Conservation (phyloP, 2,888 invertebrate genomes). For the Caenorhabditis sp. region DNA sequence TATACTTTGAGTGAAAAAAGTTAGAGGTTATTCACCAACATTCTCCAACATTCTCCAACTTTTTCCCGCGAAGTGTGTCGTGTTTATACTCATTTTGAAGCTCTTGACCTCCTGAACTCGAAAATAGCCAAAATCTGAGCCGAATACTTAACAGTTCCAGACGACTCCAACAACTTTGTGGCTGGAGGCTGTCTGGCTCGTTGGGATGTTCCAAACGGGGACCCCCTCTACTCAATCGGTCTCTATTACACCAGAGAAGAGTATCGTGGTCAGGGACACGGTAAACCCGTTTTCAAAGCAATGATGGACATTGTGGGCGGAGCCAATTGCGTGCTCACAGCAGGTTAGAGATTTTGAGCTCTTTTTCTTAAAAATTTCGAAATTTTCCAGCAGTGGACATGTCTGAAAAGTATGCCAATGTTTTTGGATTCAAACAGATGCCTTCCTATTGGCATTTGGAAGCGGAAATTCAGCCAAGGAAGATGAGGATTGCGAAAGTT, state of each 20-base stretch:
- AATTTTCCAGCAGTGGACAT: conserved; percentile 49
- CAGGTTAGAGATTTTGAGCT: conserved; percentile 8
- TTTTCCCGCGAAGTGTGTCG: too few relatives aligned
- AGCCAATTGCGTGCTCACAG: conserved; percentile 9
- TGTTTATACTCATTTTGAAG: not conserved
- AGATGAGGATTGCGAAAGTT: conserved; percentile 42
- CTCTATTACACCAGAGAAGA: not conserved
- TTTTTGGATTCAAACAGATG: conserved; percentile 57
- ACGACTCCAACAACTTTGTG: not conserved
- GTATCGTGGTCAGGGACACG: conserved; percentile 25
- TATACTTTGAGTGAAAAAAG: not conserved
- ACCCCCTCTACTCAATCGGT: conserved; percentile 22
- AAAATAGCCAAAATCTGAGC: too few relatives aligned
- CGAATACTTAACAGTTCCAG: not conserved
- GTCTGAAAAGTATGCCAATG: conserved; percentile 49
- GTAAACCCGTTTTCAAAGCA: not conserved
- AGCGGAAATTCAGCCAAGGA: conserved; percentile 30
- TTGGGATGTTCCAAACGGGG: conserved; percentile 5
- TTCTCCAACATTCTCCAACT: not conserved
- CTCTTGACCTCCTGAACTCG: too few relatives aligned
- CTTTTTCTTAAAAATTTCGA: not conserved
- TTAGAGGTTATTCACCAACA: too few relatives aligned
- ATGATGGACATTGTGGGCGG: conserved; percentile 24
- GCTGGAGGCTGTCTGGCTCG: conserved; percentile 12
- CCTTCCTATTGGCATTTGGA: conserved; percentile 39